A percentile compares a stretch with the other conserved stretches of the same genome.
phyloP scores from a whole-genome alignment of 1,140 invertebrate genomes.

The Lepidurus apus region DNA sequence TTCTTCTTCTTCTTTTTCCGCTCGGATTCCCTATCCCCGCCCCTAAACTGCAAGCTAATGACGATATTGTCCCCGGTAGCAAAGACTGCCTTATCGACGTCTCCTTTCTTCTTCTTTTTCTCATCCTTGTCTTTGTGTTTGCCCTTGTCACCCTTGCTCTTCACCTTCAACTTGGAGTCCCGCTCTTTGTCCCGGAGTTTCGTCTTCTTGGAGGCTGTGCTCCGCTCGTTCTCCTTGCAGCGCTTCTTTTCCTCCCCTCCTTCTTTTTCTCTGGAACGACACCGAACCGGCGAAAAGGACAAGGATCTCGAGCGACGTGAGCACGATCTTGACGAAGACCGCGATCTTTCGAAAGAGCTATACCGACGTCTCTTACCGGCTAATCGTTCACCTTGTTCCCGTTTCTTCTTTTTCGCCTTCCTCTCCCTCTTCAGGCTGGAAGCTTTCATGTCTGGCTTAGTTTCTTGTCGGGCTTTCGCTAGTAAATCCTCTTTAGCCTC shows the following conservation, averaged over 20 bases:
- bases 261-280: conserved; percentile 29
- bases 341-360: conserved; percentile 54
- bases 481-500: conserved; percentile 32
- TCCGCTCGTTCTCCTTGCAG: conserved; percentile 40
- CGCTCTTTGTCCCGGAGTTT: conserved; percentile 42
- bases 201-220: conserved; percentile 45
- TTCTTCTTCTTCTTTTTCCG: conserved; percentile 37
- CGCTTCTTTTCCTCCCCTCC: conserved; percentile 26
- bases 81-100: conserved; percentile 70
- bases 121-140: conserved; percentile 38
- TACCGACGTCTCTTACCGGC: conserved; percentile 71
- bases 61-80: conserved; percentile 85
- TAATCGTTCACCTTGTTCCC: conserved; percentile 59
- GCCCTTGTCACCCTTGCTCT: conserved; percentile 38
- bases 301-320: conserved; percentile 35
- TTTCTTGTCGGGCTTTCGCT: conserved; percentile 30
- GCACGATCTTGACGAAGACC: conserved; percentile 40
- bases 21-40: conserved; percentile 37
- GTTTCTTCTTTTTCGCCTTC: conserved; percentile 35
- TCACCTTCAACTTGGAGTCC: conserved; percentile 31
- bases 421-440: conserved; percentile 23
- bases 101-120: conserved; percentile 38
- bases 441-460: conserved; percentile 33
- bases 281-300: background rate
- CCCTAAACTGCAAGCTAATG: conserved; percentile 79